phyloP scores from a whole-genome alignment of 2,797 vertebrate genomes.

The Xiphophorus birchmanni region DNA sequence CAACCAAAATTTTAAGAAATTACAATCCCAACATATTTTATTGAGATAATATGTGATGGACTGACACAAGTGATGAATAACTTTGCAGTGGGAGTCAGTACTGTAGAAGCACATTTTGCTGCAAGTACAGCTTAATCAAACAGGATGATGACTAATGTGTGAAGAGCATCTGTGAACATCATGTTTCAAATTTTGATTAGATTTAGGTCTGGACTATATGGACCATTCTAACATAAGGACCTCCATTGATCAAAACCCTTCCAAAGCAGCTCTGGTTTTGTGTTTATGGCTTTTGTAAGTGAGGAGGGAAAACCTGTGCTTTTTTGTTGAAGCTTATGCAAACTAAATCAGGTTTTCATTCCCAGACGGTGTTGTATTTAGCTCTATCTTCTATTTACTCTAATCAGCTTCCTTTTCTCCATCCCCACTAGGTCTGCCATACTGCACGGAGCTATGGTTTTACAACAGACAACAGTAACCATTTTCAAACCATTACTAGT shows the following conservation, averaged over 20 bases:
- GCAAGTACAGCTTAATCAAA: neutral
- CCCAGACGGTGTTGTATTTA: neutral
- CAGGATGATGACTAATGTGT: neutral
- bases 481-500: neutral
- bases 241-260: neutral
- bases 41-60: neutral
- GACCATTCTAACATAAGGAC: neutral
- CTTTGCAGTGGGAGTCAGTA: neutral
- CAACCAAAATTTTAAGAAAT: neutral
- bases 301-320: neutral
- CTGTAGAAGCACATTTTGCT: neutral
- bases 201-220: neutral
- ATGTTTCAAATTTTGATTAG: neutral
- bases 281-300: neutral
- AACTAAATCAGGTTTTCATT: neutral
- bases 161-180: neutral
- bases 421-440: too few relatives aligned
- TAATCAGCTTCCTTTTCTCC: neutral
- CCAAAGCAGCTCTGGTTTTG: neutral
- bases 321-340: neutral
- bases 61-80: neutral
- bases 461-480: neutral
- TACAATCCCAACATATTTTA: neutral
- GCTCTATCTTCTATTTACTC: neutral
- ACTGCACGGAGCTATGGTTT: neutral